These are phyloP conservation scores for Drosophila stalkeri DNA, from an alignment of 2,888 invertebrate species.

Conservation along the genomic window DNA sequence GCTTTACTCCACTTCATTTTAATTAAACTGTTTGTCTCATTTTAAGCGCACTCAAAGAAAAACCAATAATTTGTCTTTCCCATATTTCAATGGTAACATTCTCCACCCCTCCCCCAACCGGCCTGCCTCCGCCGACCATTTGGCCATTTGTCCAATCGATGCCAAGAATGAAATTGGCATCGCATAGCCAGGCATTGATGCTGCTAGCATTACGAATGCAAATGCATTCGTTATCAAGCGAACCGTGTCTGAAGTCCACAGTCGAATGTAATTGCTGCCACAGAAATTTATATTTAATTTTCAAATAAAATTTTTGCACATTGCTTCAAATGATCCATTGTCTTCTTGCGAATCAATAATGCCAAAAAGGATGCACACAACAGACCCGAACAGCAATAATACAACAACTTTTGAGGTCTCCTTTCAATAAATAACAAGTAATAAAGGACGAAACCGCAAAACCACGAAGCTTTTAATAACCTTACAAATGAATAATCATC, in stretches of 20 bases:
- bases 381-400: slow-evolving; percentile 25
- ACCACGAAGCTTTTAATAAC: slow-evolving; percentile 5
- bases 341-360: slow-evolving; percentile 50
- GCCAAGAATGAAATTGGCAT: slow-evolving; percentile 62
- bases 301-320: slow-evolving; percentile 60
- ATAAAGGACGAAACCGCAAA: not conserved
- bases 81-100: slow-evolving; percentile 64
- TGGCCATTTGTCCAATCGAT: slow-evolving; percentile 20
- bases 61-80: slow-evolving; percentile 75
- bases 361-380: slow-evolving; percentile 35
- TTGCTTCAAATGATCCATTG: slow-evolving; percentile 45
- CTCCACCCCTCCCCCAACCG: not conserved
- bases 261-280: slow-evolving; percentile 58
- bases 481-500: slow-evolving; percentile 1
- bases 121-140: not conserved
- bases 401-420: slow-evolving; percentile 15
- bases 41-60: slow-evolving; percentile 69
- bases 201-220: slow-evolving; percentile 69
- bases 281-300: slow-evolving; percentile 52
- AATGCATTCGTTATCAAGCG: slow-evolving; percentile 58
- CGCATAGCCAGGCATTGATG: slow-evolving; percentile 37
- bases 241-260: slow-evolving; percentile 8
- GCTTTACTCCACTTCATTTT: slow-evolving; percentile 68
- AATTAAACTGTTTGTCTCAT: slow-evolving; percentile 67
- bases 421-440: slow-evolving; percentile 33